A percentile compares a stretch with the other conserved stretches of the same genome.
These are phyloP conservation scores for Oreochromis spilurus DNA, from an alignment of 2,113 vertebrate species.

Conservation along the genomic window DNA sequence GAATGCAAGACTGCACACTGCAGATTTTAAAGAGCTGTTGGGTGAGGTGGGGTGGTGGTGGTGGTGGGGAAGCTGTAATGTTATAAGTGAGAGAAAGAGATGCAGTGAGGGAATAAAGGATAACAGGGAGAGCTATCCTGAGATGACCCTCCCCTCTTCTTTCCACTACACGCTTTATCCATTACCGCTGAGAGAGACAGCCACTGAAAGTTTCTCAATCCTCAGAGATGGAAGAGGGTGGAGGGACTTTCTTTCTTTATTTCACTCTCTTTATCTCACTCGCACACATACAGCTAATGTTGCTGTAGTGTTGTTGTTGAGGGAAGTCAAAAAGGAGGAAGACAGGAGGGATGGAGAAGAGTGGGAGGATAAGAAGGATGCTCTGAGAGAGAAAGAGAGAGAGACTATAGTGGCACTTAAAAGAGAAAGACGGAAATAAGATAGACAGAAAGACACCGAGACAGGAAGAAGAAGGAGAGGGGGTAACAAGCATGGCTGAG, in stretches of 20 bases:
- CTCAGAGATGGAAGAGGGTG: conserved; percentile 26
- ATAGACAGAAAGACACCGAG: not conserved
- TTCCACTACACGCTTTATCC: conserved; percentile 58
- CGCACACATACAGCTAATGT: not conserved
- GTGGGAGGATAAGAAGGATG: not conserved
- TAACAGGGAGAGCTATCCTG: not conserved
- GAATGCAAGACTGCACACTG: not conserved
- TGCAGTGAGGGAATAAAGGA: not conserved
- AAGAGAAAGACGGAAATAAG: not conserved
- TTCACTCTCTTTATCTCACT: conserved; percentile 3
- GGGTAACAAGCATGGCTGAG: not conserved
- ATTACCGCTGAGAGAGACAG: conserved; percentile 51
- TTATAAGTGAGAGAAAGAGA: not conserved
- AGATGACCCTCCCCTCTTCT: not conserved
- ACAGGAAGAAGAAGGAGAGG: not conserved
- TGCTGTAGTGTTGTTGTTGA: not conserved
- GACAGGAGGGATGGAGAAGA: not conserved
- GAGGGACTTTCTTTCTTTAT: conserved; percentile 6
- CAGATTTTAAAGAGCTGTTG: not conserved
- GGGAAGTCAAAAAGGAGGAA: not conserved
- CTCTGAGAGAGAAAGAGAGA: not conserved
- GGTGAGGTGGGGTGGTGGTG: not conserved
- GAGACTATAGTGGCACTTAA: not conserved
- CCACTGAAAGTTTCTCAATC: conserved; percentile 48
- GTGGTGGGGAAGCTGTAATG: not conserved